These are phyloP conservation scores for Deroptyus accipitrinus DNA, from an alignment of 2,113 vertebrate genomes.

Conservation along the genomic window DNA sequence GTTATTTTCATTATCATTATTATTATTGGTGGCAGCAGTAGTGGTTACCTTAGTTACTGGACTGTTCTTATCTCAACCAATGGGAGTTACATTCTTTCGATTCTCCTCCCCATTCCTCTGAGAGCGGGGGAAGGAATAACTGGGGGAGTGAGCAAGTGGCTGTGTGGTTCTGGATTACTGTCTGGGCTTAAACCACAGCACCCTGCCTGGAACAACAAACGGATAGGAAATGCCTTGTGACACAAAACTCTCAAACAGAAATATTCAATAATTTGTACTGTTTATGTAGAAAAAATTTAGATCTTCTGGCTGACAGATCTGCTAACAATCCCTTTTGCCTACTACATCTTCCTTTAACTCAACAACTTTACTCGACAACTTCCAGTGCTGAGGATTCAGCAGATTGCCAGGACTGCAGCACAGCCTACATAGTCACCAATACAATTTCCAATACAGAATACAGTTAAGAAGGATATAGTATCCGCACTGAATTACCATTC, in stretches of 20 bases:
- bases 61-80: too few species aligned
- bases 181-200: too few species aligned
- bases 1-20: too few species aligned
- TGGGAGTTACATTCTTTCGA: too few species aligned
- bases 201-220: neutral
- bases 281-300: neutral
- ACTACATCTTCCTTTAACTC: neutral
- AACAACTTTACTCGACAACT: neutral
- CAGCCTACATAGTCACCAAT: neutral
- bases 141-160: too few species aligned
- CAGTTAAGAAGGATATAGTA: neutral
- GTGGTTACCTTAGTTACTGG: too few species aligned
- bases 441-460: neutral
- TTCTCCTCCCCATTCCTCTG: too few species aligned
- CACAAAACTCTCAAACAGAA: neutral
- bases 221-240: fast-evolving
- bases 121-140: too few species aligned
- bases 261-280: neutral
- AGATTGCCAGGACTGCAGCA: neutral
- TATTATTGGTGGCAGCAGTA: too few species aligned
- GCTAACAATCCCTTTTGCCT: neutral
- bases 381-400: neutral
- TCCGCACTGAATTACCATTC: neutral
- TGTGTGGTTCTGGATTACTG: too few species aligned
- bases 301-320: neutral